A percentile compares a stretch with the other conserved stretches of the same genome.
phyloP scores from a whole-genome alignment of 1,140 invertebrate genomes.

The Eupristina koningsbergeri region DNA sequence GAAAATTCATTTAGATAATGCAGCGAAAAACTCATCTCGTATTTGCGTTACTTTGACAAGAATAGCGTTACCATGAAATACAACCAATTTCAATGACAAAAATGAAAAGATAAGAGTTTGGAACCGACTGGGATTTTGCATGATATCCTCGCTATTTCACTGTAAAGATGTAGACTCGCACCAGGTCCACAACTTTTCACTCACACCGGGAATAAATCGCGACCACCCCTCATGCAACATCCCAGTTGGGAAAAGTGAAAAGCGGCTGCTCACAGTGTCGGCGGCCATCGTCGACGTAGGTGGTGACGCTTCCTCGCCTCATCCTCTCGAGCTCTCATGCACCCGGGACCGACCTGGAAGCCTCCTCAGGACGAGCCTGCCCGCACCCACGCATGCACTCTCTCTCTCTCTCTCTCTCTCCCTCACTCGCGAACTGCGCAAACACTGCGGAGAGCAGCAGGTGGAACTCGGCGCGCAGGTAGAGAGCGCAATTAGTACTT shows the following conservation, averaged over 20 bases:
- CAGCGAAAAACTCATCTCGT: no score
- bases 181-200: no score
- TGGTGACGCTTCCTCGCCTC: slow-evolving; percentile 65
- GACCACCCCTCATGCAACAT: not conserved
- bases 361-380: not conserved
- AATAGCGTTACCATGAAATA: no score
- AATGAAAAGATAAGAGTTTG: not conserved
- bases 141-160: no score
- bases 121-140: not conserved
- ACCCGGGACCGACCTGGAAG: not conserved
- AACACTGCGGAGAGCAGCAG: not conserved
- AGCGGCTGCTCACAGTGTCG: slow-evolving; percentile 61
- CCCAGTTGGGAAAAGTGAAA: not conserved
- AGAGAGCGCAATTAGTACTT: slow-evolving; percentile 63
- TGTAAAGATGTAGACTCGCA: no score
- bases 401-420: not conserved
- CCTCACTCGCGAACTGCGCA: not conserved
- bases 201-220: not conserved
- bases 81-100: not conserved
- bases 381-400: not conserved
- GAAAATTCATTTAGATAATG: not conserved
- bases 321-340: slow-evolving; percentile 48
- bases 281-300: slow-evolving; percentile 55
- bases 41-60: no score
- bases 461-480: slow-evolving; percentile 55